phyloP scores from a whole-genome alignment of 1,140 invertebrate genomes.

The Drosophila neocordata region DNA sequence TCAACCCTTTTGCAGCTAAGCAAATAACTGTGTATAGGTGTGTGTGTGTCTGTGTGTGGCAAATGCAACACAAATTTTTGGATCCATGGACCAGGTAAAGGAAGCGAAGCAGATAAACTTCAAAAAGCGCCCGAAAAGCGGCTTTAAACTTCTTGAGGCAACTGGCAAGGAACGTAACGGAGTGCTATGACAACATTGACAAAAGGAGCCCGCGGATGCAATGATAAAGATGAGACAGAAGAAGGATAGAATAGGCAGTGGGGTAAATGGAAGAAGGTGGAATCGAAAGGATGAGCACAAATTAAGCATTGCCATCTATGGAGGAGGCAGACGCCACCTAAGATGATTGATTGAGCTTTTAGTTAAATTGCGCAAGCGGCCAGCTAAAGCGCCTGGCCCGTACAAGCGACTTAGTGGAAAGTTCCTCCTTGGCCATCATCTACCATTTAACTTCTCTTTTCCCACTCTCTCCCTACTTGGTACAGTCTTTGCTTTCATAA shows the following conservation, averaged over 20 bases:
- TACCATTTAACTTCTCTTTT: not conserved
- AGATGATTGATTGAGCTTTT: slow-evolving; percentile 76
- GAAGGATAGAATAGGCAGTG: not conserved
- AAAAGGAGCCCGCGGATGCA: slow-evolving; percentile 38
- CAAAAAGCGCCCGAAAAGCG: slow-evolving; percentile 66
- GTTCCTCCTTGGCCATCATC: slow-evolving; percentile 25
- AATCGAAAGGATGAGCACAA: slow-evolving; percentile 35
- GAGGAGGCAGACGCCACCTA: slow-evolving; percentile 35
- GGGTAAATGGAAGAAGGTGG: not conserved
- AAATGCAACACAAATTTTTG: slow-evolving; percentile 37
- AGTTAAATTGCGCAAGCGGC: slow-evolving; percentile 69
- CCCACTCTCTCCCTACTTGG: not conserved
- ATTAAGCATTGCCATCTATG: slow-evolving; percentile 60
- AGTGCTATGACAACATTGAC: slow-evolving; percentile 60
- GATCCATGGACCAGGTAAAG: slow-evolving; percentile 35
- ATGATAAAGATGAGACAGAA: not conserved
- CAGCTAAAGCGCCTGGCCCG: slow-evolving; percentile 36
- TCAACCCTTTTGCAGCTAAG: slow-evolving; percentile 57
- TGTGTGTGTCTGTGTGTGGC: slow-evolving; percentile 33
- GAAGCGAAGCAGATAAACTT: slow-evolving; percentile 60
- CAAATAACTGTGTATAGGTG: slow-evolving; percentile 48
- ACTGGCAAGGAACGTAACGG: slow-evolving; percentile 25
- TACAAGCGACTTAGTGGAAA: slow-evolving; percentile 49
- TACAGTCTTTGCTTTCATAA: slow-evolving; percentile 12
- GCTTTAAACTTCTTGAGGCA: slow-evolving; percentile 60